Conservation (phyloP, 2,797 vertebrate species). For the Tolypeutes matacus region DNA sequence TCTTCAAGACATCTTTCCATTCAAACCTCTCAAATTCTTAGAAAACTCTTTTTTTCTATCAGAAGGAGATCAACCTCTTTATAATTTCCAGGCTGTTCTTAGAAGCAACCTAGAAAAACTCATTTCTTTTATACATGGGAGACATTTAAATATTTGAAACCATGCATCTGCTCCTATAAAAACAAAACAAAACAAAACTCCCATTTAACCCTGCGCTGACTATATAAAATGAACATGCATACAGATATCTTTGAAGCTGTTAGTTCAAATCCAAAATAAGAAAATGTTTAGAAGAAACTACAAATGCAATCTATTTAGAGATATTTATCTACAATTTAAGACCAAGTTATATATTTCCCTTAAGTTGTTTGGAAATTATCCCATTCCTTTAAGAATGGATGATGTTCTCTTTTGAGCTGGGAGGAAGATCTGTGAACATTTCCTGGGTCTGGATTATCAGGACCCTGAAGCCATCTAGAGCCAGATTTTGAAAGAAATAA, state of each 20-base stretch:
- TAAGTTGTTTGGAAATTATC: background rate
- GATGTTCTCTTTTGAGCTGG: background rate
- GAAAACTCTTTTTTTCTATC: background rate
- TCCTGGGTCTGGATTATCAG: background rate
- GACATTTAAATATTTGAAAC: background rate
- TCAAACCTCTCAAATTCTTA: background rate
- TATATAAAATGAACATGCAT: background rate
- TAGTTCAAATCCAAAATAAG: background rate
- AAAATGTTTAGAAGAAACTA: slow-evolving; percentile 32
- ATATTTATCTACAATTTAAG: background rate
- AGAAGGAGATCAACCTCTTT: no score
- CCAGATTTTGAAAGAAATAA: background rate
- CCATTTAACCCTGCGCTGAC: background rate
- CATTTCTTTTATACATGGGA: background rate
- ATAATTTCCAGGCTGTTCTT: background rate
- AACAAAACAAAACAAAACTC: background rate
- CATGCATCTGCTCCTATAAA: background rate
- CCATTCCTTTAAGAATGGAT: background rate
- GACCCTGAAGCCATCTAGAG: background rate
- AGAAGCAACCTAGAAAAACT: background rate
- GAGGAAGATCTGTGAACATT: background rate
- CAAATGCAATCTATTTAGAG: background rate
- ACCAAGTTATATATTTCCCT: background rate
- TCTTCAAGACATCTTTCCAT: background rate
- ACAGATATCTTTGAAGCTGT: background rate